Conservation (phyloP, 2,113 vertebrate genomes). For the Bostrychus sinensis region DNA sequence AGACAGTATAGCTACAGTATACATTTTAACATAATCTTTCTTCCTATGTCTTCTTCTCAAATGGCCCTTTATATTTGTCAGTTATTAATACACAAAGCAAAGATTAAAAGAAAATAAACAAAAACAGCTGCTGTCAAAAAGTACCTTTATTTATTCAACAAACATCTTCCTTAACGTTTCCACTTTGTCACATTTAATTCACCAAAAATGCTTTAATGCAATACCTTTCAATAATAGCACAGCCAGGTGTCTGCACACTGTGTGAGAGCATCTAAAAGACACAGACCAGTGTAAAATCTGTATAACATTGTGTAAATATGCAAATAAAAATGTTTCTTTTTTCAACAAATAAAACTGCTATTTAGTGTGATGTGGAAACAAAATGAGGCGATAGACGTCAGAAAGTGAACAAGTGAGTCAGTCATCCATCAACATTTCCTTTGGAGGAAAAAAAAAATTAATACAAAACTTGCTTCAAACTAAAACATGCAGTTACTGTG, state of each 20-base stretch:
- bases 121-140: background rate
- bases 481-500: conserved; percentile 51
- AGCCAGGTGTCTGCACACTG: background rate
- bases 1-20: too few species aligned
- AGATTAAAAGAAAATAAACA: too few species aligned
- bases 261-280: background rate
- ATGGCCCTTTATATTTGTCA: too few species aligned
- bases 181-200: background rate
- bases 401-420: conserved; percentile 54
- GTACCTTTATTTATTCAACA: background rate
- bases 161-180: background rate
- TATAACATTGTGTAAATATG: conserved; percentile 15
- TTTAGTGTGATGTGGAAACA: conserved; percentile 37
- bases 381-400: conserved; percentile 42
- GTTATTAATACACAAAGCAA: too few species aligned
- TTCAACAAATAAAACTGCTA: conserved; percentile 21
- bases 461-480: conserved; percentile 44
- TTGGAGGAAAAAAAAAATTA: conserved; percentile 45
- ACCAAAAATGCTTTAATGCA: background rate
- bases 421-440: conserved; percentile 66
- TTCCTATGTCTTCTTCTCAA: too few species aligned
- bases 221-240: background rate
- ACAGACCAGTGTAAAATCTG: conserved; percentile 20
- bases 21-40: too few species aligned
- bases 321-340: conserved; percentile 20